phyloP scores from a whole-genome alignment of 2,888 invertebrate genomes.

The Oscheius sp. region DNA sequence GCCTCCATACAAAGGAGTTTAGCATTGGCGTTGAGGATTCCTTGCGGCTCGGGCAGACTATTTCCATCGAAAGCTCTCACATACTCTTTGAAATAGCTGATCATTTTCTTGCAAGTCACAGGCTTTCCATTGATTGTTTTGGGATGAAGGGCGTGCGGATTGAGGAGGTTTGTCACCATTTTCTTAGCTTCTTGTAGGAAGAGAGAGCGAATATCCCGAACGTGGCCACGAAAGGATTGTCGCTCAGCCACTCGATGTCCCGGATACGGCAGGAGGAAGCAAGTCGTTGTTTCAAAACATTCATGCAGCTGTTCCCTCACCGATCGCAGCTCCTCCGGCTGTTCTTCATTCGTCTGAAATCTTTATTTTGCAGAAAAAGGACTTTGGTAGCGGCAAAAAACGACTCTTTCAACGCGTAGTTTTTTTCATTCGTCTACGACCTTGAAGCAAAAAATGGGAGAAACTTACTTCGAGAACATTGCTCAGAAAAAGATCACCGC shows the following conservation, averaged over 20 bases:
- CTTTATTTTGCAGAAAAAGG: not conserved
- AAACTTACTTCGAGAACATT: constrained; percentile 48
- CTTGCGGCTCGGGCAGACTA: constrained; percentile 58
- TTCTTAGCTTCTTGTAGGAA: constrained; percentile 66
- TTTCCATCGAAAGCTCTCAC: constrained; percentile 60
- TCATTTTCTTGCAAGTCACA: constrained; percentile 65
- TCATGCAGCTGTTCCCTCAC: constrained; percentile 55
- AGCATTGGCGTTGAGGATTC: constrained; percentile 65
- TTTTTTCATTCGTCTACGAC: too few species aligned
- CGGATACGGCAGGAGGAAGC: constrained; percentile 66
- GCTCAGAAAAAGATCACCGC: constrained; percentile 56
- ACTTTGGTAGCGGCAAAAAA: too few species aligned
- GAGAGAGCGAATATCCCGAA: constrained; percentile 64
- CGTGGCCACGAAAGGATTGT: constrained; percentile 63
- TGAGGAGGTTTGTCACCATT: constrained; percentile 60
- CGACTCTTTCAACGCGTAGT: not conserved
- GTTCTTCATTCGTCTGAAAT: constrained; percentile 39
- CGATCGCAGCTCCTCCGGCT: constrained; percentile 49
- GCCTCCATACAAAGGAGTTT: constrained; percentile 62
- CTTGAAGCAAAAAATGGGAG: not conserved
- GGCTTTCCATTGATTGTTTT: constrained; percentile 64
- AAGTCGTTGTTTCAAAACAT: constrained; percentile 61
- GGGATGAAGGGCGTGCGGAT: constrained; percentile 57
- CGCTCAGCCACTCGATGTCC: constrained; percentile 67
- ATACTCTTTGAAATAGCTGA: constrained; percentile 67